Evolutionary conservation across 2,888 invertebrate genomes (phyloP), one percentile per base, ranked within the genome.

Genomic region (Drosophila aldrichi): DNA sequence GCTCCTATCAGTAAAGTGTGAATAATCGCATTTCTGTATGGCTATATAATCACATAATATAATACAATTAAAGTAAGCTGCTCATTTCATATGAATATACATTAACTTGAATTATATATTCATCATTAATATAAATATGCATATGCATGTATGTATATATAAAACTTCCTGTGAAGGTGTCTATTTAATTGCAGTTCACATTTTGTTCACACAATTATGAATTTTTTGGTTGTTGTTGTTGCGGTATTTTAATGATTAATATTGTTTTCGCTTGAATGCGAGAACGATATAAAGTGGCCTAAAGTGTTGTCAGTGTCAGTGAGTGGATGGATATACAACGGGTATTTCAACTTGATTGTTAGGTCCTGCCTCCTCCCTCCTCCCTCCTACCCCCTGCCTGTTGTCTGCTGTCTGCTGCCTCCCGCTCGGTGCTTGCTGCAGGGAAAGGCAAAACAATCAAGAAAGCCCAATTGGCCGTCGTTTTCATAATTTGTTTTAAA

Each of bases 401-500:
- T n/a, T 22, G 25, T 8, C 3, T 22, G 32, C 8, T 9, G 40
- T 3, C 9, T 3, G n/a, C 34, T 34, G 34, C 12, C 34, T 12
- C 12, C 34, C 40, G 22, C 22, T 4, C 10, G n/a, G n/a, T 9
- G 40, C 41, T 10, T 20, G 18, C n/a, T 38, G 38, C 18, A 46
- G 18, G 16, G 29, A 4, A 22, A 38, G 14, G 22, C 32, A 34
- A 41, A 25, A 64, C 36, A 64, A 51, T 34, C 43, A 51, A 65
- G 54, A 32, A 66, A 54, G 22, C 54, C 34, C 66, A 70, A 71
- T 74, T 52, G 73, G 52, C 61, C 68, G 61, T 52, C 58, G 58
- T 43, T 49, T 70, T 58, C 62, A 69, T 69, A 74, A 74, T 69
- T 74, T 75, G 63, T 66, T 72, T 73, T 72, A 72, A 72, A 72